Evolutionary conservation across 2,888 invertebrate species (phyloP), one percentile per base, ranked within the genome.

Genomic region (Lingula anatina): DNA sequence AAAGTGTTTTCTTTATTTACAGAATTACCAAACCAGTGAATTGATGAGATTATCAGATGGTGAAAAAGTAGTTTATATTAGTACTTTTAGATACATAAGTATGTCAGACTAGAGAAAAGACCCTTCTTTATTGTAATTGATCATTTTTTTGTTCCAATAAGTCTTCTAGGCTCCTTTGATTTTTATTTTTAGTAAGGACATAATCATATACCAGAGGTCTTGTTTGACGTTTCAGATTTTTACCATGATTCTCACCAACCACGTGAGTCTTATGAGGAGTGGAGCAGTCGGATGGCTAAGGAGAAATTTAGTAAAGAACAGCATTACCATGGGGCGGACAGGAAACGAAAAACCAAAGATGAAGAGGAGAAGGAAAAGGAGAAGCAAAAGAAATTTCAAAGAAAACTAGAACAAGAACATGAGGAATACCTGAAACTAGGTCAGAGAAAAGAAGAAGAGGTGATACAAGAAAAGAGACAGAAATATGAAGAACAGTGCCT

Each of bases 181-280:
- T n/a, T n/a, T n/a, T n/a, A n/a, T n/a, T n/a, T n/a, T n/a, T n/a
- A n/a, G n/a, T n/a, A n/a, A n/a, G n/a, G n/a, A n/a, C n/a, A n/a
- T n/a, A n/a, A n/a, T n/a, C n/a, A n/a, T n/a, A n/a, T n/a, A n/a
- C n/a, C n/a, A n/a, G n/a, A n/a, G n/a, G n/a, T 20, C 15, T 15
- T 39, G 12, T n/a, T 40, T 36, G 39, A 46, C 26, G 24, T 51
- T 54, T 12, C 49, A 65, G 66, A 57, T 52, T 51, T 51, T 27
- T 44, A 47, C 5, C 55, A 59, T 28, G 60, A 49, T 9, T 27
- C 40, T 28, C 54, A 55, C 20, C 43, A 49, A 26, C n/a, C n/a
- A n/a, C n/a, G n/a, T n/a, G 67, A 69, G 49, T 58, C 60, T 0
- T 62, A 59, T 49, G 62, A 60, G 47, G 62, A 65, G 20, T 70